Evolutionary conservation across 37 sponge, comb jelly and placozoan genomes (phyloP), one percentile per base, ranked within the genome.

Genomic region (Chondrilla cf. caribensis): DNA sequence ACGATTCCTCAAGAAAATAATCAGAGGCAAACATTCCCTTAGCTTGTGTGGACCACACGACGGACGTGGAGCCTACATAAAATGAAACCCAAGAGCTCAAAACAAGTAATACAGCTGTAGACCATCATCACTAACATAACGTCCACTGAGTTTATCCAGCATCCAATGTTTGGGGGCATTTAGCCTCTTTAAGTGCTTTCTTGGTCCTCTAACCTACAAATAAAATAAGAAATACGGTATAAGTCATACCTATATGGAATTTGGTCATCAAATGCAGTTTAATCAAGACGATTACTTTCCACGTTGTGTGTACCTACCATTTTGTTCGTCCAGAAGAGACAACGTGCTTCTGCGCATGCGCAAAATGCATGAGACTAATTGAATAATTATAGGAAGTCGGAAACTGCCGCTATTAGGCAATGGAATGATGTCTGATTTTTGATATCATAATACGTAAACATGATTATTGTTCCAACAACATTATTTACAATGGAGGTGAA

Each of bases 101-200:
- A 38, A 2, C 38, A 35, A 19, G 18, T 64, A 19, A 9, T 75
- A 33, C 15, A 35, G 19, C 21, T 9, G 33, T 19, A 75, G 7
- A 14, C 21, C 2, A 37, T 43, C 11, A 2, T 17, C 15, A 77
- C 95, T 92, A 70, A 95, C 96, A 79, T 92, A 98, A 84, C 83
- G 75, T 24, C 99, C 99, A 25, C 89, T 87, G 8, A 98, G 86
- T 85, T 98, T 98, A 89, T 98, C 99, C 58, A 98, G 60, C 99
- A 98, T 98, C 99, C 99, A 98, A 84, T 96, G 97, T 41, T 89
- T 93, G 29, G 99, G 99, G 28, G 99, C 99, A 57, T 96, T 88
- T 32, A 92, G 72, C 70, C 99, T 90, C 97, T 98, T 98, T 85
- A 98, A 47, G 60, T 98, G 99, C 85, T 96, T 98, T 88, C 96